Evolutionary conservation across 1,140 invertebrate genomes (phyloP).

Genomic region (Drosophila biarmipes): DNA sequence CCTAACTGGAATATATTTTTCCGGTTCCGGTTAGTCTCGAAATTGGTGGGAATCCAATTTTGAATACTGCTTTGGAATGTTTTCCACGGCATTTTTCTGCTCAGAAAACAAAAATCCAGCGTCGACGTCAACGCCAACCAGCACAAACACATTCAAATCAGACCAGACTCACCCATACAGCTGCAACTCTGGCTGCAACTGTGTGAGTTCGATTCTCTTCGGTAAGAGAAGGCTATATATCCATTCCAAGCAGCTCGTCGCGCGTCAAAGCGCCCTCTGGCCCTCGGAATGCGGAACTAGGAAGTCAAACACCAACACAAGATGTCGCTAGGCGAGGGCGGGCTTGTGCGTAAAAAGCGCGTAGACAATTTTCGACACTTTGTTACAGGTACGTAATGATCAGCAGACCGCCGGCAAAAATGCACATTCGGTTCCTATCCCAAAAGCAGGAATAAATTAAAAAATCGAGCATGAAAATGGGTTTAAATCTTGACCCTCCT

Average conservation of each 20-base stretch:
- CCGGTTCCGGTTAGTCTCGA: constrained; percentile 1
- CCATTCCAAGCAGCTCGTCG: neutral
- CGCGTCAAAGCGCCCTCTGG: constrained; percentile 52
- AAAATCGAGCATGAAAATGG: too few species aligned
- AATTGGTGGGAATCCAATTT: neutral
- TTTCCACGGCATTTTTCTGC: constrained; percentile 55
- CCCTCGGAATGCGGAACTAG: constrained; percentile 15
- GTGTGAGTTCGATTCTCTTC: constrained; percentile 52
- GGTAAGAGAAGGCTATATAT: constrained; percentile 4
- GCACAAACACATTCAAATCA: constrained; percentile 71
- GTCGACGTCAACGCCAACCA: constrained; percentile 40
- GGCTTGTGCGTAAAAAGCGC: constrained; percentile 13
- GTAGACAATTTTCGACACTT: constrained; percentile 23
- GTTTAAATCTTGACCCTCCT: too few species aligned
- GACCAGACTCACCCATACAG: constrained; percentile 61
- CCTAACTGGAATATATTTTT: neutral
- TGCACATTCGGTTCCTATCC: too few species aligned
- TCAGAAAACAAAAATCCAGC: constrained; percentile 45
- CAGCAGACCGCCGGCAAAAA: too few species aligned
- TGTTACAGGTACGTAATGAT: neutral
- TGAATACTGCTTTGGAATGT: constrained; percentile 56
- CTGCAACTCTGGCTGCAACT: constrained; percentile 16
- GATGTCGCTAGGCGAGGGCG: constrained; percentile 47
- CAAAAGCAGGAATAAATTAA: too few species aligned
- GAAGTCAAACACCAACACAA: constrained; percentile 47